phyloP scores from a whole-genome alignment of 53 echinoderm and acorn worm genomes.

The Pentamera pediparva region DNA sequence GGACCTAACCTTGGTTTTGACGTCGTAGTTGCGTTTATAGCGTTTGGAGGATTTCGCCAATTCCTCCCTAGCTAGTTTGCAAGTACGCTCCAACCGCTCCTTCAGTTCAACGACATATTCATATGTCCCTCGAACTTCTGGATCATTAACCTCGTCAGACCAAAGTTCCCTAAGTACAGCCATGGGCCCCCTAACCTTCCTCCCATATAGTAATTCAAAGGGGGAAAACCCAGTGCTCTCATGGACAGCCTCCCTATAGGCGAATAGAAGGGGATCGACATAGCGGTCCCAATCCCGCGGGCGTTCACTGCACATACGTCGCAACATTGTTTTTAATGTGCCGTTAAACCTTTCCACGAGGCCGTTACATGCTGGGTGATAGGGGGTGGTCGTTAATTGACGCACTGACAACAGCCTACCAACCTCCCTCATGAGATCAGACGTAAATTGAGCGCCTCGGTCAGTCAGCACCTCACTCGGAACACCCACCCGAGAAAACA shows the following conservation, averaged over 20 bases:
- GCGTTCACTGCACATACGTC: too few species aligned
- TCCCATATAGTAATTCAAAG: conserved; percentile 35
- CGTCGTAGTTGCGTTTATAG: too few species aligned
- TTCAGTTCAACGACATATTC: conserved; percentile 39
- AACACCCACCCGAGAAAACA: conserved; percentile 39
- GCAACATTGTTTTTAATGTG: too few species aligned
- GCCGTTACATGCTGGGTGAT: conserved; percentile 30
- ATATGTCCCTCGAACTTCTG: conserved; percentile 11
- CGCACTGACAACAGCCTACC: conserved; percentile 13
- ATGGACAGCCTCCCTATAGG: conserved; percentile 14
- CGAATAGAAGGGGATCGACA: conserved; percentile 16
- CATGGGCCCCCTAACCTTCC: conserved; percentile 19
- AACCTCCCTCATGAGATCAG: conserved; percentile 23
- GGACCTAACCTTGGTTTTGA: too few species aligned
- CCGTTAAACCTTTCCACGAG: too few species aligned
- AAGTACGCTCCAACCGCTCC: too few species aligned
- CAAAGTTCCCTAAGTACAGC: conserved; percentile 12
- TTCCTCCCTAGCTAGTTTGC: too few species aligned
- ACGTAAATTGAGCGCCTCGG: conserved; percentile 23
- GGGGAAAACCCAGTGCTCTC: conserved; percentile 26
- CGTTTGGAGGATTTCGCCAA: too few species aligned
- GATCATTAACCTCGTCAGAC: background rate
- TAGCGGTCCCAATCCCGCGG: conserved; percentile 36
- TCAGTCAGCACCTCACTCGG: conserved; percentile 22
- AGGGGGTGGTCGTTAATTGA: conserved; percentile 14